Evolutionary conservation across 2,113 vertebrate genomes (phyloP), one percentile per base, ranked within the genome.

Genomic region (Noctilio leporinus): DNA sequence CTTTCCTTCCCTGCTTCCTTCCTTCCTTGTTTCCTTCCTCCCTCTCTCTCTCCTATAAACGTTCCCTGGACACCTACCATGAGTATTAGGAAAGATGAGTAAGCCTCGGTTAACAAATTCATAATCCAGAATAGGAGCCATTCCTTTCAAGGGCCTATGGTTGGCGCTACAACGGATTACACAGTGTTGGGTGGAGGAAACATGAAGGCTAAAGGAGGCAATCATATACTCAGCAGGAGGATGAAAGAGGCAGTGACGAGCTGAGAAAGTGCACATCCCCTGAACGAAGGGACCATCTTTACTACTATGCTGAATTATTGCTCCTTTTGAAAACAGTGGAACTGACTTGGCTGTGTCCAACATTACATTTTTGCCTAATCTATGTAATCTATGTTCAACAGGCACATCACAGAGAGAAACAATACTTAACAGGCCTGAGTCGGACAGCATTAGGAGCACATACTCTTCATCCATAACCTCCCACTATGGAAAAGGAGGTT

Each of bases 401-500:
- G 49, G 62, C 38, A 73, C 16, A 93, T 95, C 35, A 55, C 33
- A 67, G 10, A 76, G 22, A 67, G n/a, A 86, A 92, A 85, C 77
- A 43, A 82, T 19, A 59, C 76, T 83, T 65, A 86, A 53, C 9
- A 89, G 47, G 43, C 57, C 49, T 91, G 26, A 82, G 53, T 62
- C 73, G 38, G 55, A 40, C 47, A 95, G 47, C 53, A 73, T 81
- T 64, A 81, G 80, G 59, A 64, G 30, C 51, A 81, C 9, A 78
- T 65, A 28, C 15, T 93, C 49, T 81, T 88, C 22, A 49, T 77
- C 24, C 62, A 86, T 82, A 91, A 89, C 45, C 35, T 75, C 17
- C 43, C 78, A 82, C 78, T 95, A 83, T 0, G 88, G 67, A 95
- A 77, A 88, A 62, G 83, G 9, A 93, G 38, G 86, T 83, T 91